Percentiles rank a stretch among this genome's conserved stretches.
phyloP scores from a whole-genome alignment of 2,113 vertebrate species.

The Orthochromis malagaraziensis region DNA sequence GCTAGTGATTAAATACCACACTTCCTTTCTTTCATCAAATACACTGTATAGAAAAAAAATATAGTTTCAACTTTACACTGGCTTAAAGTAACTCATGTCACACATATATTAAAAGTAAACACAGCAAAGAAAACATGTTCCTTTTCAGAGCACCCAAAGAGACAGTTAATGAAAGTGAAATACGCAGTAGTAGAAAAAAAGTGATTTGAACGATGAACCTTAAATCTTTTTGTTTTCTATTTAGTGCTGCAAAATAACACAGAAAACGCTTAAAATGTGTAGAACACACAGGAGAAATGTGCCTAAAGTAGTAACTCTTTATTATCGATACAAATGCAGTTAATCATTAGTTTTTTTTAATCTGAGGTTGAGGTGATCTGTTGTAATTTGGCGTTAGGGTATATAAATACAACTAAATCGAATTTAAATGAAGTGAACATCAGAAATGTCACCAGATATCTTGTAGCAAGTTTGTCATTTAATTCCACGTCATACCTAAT shows the following conservation, averaged over 20 bases:
- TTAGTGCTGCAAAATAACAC: neutral
- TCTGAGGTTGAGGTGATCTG: neutral
- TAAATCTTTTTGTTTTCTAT: neutral
- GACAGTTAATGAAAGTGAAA: neutral
- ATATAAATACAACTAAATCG: neutral
- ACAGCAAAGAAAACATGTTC: neutral
- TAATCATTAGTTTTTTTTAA: neutral
- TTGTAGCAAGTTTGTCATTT: neutral
- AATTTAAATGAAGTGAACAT: neutral
- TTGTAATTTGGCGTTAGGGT: fast-evolving
- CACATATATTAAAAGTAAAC: neutral
- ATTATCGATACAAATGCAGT: neutral
- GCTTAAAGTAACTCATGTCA: neutral
- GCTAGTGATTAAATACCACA: neutral
- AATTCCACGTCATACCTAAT: neutral
- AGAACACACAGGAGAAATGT: neutral
- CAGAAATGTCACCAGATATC: neutral
- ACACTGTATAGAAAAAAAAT: neutral
- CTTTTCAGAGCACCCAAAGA: neutral
- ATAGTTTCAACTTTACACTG: neutral
- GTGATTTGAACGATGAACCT: neutral
- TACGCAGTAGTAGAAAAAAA: neutral
- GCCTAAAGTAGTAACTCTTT: neutral
- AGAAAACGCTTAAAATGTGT: neutral
- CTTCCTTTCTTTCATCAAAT: neutral